A percentile compares a stretch with the other conserved stretches of the same genome.
phyloP scores from a whole-genome alignment of 2,888 invertebrate genomes.

The Macrosoma leucophasiata region DNA sequence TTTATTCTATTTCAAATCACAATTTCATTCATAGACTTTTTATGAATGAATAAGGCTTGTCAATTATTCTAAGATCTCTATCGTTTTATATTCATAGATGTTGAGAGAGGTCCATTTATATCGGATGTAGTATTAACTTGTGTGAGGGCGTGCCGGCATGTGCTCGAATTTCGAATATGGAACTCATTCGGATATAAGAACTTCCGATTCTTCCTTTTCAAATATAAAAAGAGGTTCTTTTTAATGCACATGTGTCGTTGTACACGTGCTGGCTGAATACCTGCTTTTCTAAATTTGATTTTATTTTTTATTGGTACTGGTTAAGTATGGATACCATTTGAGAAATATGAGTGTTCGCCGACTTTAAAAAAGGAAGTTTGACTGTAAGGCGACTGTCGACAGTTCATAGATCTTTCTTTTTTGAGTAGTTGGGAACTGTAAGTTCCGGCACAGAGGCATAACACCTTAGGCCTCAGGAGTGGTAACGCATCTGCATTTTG shows the following conservation, averaged over 20 bases:
- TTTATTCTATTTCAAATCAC: slow-evolving; percentile 19
- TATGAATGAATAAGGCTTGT: too few relatives aligned
- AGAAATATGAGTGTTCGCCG: too few relatives aligned
- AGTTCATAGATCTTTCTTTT: too few relatives aligned
- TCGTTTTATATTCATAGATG: slow-evolving; percentile 13
- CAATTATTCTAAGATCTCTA: slow-evolving; percentile 21
- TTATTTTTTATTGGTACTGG: slow-evolving; percentile 25
- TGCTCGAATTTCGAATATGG: slow-evolving; percentile 38
- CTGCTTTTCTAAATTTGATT: slow-evolving; percentile 35
- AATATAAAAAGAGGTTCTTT: slow-evolving; percentile 35
- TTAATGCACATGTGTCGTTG: slow-evolving; percentile 43
- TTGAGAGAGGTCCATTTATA: slow-evolving; percentile 25
- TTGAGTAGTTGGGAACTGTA: too few relatives aligned
- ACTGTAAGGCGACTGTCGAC: too few relatives aligned
- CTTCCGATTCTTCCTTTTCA: slow-evolving; percentile 54
- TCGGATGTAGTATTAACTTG: slow-evolving; percentile 26
- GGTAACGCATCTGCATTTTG: too few relatives aligned
- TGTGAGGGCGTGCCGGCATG: slow-evolving; percentile 36
- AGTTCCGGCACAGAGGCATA: too few relatives aligned
- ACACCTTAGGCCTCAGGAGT: too few relatives aligned
- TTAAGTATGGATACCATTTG: slow-evolving; percentile 16
- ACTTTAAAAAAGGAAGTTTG: too few relatives aligned
- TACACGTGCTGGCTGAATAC: slow-evolving; percentile 48
- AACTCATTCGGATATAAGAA: slow-evolving; percentile 42
- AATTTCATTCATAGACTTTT: slow-evolving; percentile 26